These are phyloP conservation scores for Chloebia gouldiae DNA, from an alignment of 2,113 vertebrate species.

Conservation along the genomic window DNA sequence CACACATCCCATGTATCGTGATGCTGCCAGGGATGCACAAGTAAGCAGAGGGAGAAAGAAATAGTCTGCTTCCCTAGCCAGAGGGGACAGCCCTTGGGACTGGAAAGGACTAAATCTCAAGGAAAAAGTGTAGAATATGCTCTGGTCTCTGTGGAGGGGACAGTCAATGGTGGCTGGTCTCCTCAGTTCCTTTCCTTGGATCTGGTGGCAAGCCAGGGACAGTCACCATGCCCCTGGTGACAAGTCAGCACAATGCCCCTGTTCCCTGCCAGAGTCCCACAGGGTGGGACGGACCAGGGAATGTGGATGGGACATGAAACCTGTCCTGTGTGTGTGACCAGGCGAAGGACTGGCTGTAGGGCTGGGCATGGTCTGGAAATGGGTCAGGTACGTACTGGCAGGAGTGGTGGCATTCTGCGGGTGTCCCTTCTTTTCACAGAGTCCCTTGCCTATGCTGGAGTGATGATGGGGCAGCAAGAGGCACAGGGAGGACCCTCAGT, in stretches of 20 bases:
- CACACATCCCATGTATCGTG: fast-evolving
- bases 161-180: background rate
- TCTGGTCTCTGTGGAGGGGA: background rate
- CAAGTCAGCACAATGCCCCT: background rate
- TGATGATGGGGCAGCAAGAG: background rate
- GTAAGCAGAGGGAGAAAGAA: background rate
- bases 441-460: background rate
- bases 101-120: background rate
- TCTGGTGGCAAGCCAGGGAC: background rate
- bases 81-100: background rate
- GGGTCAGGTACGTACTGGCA: background rate
- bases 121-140: background rate
- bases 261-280: background rate
- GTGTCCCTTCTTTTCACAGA: background rate
- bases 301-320: background rate
- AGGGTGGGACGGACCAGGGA: background rate
- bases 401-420: background rate
- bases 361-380: background rate
- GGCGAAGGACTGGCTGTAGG: background rate
- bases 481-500: background rate
- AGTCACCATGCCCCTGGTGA: background rate
- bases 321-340: fast-evolving
- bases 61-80: background rate
- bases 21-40: fast-evolving
- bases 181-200: background rate